Evolutionary conservation across 2,797 vertebrate species (phyloP), one percentile per base, ranked within the genome.

Genomic region (Coregonus ussuriensis): DNA sequence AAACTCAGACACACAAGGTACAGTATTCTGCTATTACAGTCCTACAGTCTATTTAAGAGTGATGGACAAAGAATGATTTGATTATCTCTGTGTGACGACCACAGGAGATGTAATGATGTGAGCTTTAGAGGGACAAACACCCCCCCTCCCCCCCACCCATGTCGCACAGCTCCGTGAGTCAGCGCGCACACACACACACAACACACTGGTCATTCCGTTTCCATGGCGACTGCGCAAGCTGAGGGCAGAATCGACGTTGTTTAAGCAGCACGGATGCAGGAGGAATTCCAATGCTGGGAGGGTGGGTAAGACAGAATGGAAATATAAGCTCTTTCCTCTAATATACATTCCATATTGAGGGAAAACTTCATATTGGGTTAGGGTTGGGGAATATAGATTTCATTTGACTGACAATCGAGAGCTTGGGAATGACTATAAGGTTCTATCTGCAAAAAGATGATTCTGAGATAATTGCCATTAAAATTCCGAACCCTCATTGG

Each of bases 201-300:
- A 80, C 82, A 79, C 84, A 79, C 79, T 81, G 82, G 89, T 88
- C 82, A 85, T 80, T 80, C 78, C 75, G 92, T 93, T 92, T 86
- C 92, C 91, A 92, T 93, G 84, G 91, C 83, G 86, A 93, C 84
- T 67, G 83, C 63, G 51, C 82, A 89, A 89, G 83, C 83, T 80
- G 81, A 84, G 83, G 35, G 56, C 81, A 80, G 78, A 81, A 85
- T 81, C 78, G 85, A 87, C 86, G 85, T 83, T 75, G 69, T 85
- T 88, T 88, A 86, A 89, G 85, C 81, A 83, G 74, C 71, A 74
- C 81, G 82, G 81, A 91, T n/a, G 76, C 79, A 0, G 68, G 4
- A 16, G 25, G 89, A 91, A 91, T 92, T 89, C 87, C 92, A 93
- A 94, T 92, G 83, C 77, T 65, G 56, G 41, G 65, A 68, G 16